phyloP scores from a whole-genome alignment of 2,888 invertebrate genomes.

The Mythimna lalbum region DNA sequence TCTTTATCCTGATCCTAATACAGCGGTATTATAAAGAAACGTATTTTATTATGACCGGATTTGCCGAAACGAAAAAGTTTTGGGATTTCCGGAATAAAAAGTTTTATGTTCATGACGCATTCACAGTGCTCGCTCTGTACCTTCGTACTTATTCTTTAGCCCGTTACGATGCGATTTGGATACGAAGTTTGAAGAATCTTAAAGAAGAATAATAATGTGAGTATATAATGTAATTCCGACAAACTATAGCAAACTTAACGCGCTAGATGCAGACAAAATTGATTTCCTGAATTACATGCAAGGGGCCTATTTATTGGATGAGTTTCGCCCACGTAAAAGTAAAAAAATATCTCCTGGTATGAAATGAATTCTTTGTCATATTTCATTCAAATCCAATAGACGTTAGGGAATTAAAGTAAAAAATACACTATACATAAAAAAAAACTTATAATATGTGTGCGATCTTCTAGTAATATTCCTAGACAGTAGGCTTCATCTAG shows the following conservation, averaged over 20 bases:
- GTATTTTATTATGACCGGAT: constrained; percentile 2
- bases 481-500: background rate
- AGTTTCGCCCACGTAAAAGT: no score
- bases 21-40: background rate
- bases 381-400: no score
- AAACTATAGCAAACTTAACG: background rate
- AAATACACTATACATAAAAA: no score
- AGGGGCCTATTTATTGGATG: background rate
- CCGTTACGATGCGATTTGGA: background rate
- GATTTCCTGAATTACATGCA: constrained; percentile 1
- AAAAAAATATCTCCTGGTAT: no score
- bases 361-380: no score
- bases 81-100: background rate
- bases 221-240: background rate
- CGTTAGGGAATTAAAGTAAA: no score
- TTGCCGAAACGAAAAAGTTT: constrained; percentile 6
- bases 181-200: background rate
- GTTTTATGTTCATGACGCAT: constrained; percentile 5
- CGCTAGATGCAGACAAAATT: background rate
- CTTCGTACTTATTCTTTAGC: background rate
- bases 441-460: constrained; percentile 7
- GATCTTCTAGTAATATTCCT: constrained; percentile 17
- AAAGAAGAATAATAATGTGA: background rate
- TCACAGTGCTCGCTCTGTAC: background rate
- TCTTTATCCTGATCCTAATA: background rate